phyloP scores from a whole-genome alignment of 2,113 vertebrate species.

The Pterocles burchelli region DNA sequence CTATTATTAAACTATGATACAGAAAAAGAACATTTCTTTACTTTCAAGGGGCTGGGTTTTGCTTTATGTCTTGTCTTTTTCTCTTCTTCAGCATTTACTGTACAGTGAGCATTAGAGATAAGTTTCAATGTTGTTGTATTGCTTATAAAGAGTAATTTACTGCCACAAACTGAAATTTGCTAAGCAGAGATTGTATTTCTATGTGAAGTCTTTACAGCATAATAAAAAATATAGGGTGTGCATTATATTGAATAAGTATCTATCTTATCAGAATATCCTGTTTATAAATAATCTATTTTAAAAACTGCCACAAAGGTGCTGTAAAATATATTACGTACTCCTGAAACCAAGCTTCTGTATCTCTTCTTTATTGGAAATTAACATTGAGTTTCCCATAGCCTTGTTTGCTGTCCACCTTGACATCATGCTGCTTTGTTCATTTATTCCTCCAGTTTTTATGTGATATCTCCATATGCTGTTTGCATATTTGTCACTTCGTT shows the following conservation, averaged over 20 bases:
- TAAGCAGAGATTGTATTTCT: conserved; percentile 17
- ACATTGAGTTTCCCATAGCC: neutral
- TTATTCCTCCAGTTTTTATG: neutral
- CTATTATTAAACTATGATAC: conserved; percentile 55
- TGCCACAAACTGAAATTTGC: neutral
- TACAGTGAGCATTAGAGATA: neutral
- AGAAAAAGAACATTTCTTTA: conserved; percentile 2
- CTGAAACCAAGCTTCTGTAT: neutral
- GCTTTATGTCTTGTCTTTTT: neutral
- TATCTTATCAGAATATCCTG: conserved; percentile 2
- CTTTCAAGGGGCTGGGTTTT: conserved; percentile 16
- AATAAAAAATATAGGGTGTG: neutral
- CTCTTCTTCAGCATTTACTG: neutral
- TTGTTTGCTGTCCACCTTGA: neutral
- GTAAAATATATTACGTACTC: neutral
- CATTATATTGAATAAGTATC: neutral
- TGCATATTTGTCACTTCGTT: neutral
- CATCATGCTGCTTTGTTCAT: neutral
- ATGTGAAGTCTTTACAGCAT: neutral
- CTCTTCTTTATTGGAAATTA: neutral
- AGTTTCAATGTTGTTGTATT: neutral
- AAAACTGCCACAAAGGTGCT: neutral
- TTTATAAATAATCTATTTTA: neutral
- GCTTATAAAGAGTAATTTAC: conserved; percentile 11
- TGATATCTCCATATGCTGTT: neutral